Percentiles rank a stretch among this genome's conserved stretches.
Conservation (phyloP, 2,113 vertebrate species). For the Motacilla alba region DNA sequence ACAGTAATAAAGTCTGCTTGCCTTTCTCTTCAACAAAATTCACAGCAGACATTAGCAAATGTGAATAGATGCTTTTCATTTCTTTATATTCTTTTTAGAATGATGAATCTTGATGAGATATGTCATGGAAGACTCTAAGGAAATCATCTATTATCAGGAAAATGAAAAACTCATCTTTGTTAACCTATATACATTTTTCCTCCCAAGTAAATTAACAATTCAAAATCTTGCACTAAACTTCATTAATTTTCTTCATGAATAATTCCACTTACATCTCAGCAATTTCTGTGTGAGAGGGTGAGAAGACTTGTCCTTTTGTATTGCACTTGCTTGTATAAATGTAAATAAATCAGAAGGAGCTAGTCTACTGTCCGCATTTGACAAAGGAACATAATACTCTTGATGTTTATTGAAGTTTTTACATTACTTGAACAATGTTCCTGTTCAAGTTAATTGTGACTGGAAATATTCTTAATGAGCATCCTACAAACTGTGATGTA, state of each 20-base stretch:
- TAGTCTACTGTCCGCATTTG: not conserved
- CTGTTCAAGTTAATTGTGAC: not conserved
- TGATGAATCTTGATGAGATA: constrained; percentile 15
- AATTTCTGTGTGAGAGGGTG: not conserved
- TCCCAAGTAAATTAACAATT: constrained; percentile 34
- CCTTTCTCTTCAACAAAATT: not conserved
- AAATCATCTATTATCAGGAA: constrained; percentile 43
- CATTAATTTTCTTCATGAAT: constrained; percentile 57
- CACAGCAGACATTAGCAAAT: not conserved
- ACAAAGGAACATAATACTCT: not conserved
- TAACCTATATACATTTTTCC: not conserved
- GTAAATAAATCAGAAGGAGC: not conserved
- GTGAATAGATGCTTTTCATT: not conserved
- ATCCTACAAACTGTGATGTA: not conserved
- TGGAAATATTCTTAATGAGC: not conserved
- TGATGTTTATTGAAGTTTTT: not conserved
- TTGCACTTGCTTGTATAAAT: not conserved
- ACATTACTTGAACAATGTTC: not conserved
- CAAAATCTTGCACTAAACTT: constrained; percentile 49
- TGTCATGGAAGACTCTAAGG: constrained; percentile 34
- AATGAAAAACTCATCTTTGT: constrained; percentile 42
- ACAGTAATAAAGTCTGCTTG: not conserved
- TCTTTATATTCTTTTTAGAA: not conserved
- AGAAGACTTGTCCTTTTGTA: constrained; percentile 6
- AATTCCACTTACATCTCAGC: constrained; percentile 23